Base-by-base conservation (phyloP, 2,888 invertebrate species). In the Rhynchonema sp. region DNA sequence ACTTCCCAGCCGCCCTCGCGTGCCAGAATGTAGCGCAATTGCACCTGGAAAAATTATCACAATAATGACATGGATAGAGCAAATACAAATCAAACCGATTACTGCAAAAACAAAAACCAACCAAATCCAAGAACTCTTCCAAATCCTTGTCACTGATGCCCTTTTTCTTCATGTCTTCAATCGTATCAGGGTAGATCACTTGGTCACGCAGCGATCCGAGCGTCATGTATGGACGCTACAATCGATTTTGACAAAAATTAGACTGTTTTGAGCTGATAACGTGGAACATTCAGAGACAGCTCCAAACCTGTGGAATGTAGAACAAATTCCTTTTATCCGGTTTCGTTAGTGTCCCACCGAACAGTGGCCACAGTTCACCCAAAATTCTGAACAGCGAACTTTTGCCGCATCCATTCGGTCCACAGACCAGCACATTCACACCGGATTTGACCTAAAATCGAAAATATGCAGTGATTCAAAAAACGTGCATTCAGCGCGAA, bases 331-430 rank as follows among this genome's bases (percentile, higher is more conserved):
- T 87, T 62, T 85, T 82, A 0, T 86, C 86, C n/a, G 96, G 96
- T 76, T 96, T 98, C 1, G 87, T 90, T 59, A 98, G 78, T 26
- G 58, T 62, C 49, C 92, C 94, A 28, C 89, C 88, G 80, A 91
- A 94, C 61, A 90, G 79, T 0, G 96, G 96, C 98, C 98, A 98
- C 61, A 98, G 77, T 79, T 82, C 94, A 55, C 96, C 96, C 22
- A 98, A 80, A 70, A 92, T 85, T 61, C 96, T 81, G 80, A 98
- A 98, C 69, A 98, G 80, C 0, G 92, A 94, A 59, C 90, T 90
- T 76, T 98, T 98, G 56, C 96, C 96, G 74, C 94, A 91, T 1
- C 98, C 96, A 74, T 98, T 98, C 1, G 96, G 96, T 0, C 96
- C 96, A 74, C 92, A 94, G 0, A 96, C 90, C n/a, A 96, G 76